Evolutionary conservation across 2,888 invertebrate genomes (phyloP).

Genomic region (Acrobasis suavella): DNA sequence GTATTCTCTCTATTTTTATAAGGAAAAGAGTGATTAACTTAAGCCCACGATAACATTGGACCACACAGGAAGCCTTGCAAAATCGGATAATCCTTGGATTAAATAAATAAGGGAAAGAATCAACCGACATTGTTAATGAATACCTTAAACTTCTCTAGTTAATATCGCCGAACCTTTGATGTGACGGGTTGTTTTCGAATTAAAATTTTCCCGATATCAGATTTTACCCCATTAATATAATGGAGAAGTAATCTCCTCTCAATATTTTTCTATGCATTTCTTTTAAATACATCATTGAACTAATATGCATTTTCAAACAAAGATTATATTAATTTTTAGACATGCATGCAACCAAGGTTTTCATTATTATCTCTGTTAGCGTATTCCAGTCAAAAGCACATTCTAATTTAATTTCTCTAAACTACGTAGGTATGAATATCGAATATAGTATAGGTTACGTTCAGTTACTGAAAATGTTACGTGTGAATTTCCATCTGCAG

Average conservation of each 20-base stretch:
- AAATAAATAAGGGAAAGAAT: constrained; percentile 13
- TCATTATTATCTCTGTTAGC: too few relatives aligned
- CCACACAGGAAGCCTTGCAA: constrained; percentile 9
- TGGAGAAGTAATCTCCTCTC: background rate
- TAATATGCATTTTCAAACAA: too few relatives aligned
- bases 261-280: background rate
- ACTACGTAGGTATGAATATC: too few relatives aligned
- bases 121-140: constrained; percentile 12
- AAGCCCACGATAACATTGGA: constrained; percentile 4
- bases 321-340: too few relatives aligned
- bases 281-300: too few relatives aligned
- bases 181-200: constrained; percentile 6
- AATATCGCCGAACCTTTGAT: constrained; percentile 7
- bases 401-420: too few relatives aligned
- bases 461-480: too few relatives aligned
- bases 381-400: too few relatives aligned
- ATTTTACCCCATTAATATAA: background rate
- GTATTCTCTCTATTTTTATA: constrained; percentile 1
- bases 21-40: background rate
- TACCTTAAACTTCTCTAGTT: constrained; percentile 9
- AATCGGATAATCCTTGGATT: constrained; percentile 6
- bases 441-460: too few relatives aligned
- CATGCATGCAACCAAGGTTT: too few relatives aligned
- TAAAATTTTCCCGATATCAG: constrained; percentile 5
- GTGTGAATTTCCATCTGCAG: too few relatives aligned